Evolutionary conservation across 2,797 vertebrate genomes (phyloP).

Genomic region (Protonibea diacanthus): DNA sequence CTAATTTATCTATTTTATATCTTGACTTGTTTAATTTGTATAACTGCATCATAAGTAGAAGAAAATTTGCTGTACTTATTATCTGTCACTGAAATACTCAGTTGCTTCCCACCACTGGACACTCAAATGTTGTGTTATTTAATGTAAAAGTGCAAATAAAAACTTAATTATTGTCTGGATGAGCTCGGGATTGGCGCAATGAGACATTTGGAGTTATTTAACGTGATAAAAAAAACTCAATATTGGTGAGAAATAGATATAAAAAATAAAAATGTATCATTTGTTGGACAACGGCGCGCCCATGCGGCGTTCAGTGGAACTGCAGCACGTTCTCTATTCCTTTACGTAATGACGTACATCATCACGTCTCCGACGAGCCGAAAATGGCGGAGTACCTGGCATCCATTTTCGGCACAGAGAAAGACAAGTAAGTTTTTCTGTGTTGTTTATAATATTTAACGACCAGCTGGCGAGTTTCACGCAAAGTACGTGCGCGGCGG

Average conservation of each 20-base stretch:
- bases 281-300: constrained; percentile 31
- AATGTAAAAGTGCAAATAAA: neutral
- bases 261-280: neutral
- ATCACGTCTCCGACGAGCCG: constrained; percentile 75
- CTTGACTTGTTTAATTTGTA: neutral
- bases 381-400: constrained; percentile 99
- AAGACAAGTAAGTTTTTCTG: constrained; percentile 94
- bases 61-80: too few relatives aligned
- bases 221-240: too few relatives aligned
- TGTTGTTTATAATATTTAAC: fast-evolving
- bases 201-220: too few relatives aligned
- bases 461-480: fast-evolving
- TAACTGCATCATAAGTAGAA: neutral
- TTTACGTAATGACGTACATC: constrained; percentile 68
- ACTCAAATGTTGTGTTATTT: too few relatives aligned
- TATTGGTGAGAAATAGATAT: too few relatives aligned
- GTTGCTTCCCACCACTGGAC: neutral
- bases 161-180: neutral
- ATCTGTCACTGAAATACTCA: neutral
- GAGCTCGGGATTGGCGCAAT: too few relatives aligned
- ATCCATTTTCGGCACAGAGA: constrained; percentile 99
- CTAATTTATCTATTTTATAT: neutral
- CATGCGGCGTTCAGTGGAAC: neutral
- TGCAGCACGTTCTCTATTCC: neutral
- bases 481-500: fast-evolving